Evolutionary conservation across 2,113 vertebrate species (phyloP), one percentile per base, ranked within the genome.

Genomic region (Sturnus vulgaris): DNA sequence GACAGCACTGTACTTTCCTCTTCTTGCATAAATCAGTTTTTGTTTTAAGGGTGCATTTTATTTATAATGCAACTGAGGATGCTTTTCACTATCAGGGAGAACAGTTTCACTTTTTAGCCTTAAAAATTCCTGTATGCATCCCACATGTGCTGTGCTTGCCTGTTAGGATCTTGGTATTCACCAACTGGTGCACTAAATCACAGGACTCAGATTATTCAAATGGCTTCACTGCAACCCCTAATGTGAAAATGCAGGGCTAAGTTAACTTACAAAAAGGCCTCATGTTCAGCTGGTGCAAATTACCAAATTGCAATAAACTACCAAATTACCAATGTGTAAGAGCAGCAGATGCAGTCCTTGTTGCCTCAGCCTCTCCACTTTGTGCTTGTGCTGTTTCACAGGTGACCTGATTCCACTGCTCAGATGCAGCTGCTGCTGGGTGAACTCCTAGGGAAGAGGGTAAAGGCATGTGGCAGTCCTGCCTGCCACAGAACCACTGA

Each of bases 271-370:
- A 70, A 85, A 94, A 89, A 85, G 4, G 4, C 30, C 40, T 86
- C 24, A 23, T 0, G 1, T 91, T 96, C 93, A 95, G 73, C 50
- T 92, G 82, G 59, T 88, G 90, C 24, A 82, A 93, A 94, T 93
- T 91, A 86, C 56, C 57, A 92, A 90, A 91, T 91, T 87, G 33
- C 61, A 42, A 14, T 49, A 89, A 95, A 86, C 73, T 56, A 76
- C 78, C 40, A 91, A 88, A 90, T 79, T 85, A 73, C 39, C 33
- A 73, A 4, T 5, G 17, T 10, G 4, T 33, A 90, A 69, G 60
- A 76, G 35, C 63, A 88, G 61, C 71, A 94, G 75, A 88, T 95
- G 75, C 25, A 8, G 39, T 44, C 35, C 27, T 0, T 9, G 42
- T n/a, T 79, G 30, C 65, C 59, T 84, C 42, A 84, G 40, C 25